phyloP scores from a whole-genome alignment of 1,140 invertebrate species.

The Drosophila nebulosa region DNA sequence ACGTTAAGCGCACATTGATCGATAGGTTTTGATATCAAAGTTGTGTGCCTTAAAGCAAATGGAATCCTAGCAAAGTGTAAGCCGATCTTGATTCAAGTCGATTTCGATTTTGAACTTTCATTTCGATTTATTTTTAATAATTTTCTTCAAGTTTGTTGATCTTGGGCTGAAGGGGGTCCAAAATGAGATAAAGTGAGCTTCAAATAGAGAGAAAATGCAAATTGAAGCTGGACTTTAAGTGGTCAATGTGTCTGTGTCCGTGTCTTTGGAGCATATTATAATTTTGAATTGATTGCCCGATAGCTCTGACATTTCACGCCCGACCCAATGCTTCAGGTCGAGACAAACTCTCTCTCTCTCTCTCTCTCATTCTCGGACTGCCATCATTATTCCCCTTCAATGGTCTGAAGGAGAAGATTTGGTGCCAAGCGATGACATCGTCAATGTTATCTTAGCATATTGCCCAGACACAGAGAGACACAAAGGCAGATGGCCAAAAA shows the following conservation, averaged over 20 bases:
- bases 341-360: background rate
- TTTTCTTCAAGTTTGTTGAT: too few species aligned
- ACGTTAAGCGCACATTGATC: too few species aligned
- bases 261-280: slow-evolving; percentile 46
- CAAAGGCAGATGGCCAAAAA: background rate
- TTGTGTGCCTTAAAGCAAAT: too few species aligned
- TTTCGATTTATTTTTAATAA: too few species aligned
- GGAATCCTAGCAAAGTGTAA: too few species aligned
- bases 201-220: background rate
- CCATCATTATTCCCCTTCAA: background rate
- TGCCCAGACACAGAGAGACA: slow-evolving; percentile 17
- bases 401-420: background rate
- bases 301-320: slow-evolving; percentile 39
- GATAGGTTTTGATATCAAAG: too few species aligned
- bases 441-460: slow-evolving; percentile 42
- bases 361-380: too few species aligned
- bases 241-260: background rate
- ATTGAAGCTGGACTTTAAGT: too few species aligned
- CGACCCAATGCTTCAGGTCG: background rate
- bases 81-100: too few species aligned
- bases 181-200: too few species aligned
- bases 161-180: too few species aligned
- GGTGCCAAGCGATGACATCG: background rate
- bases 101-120: too few species aligned
- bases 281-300: slow-evolving; percentile 59